Percentiles rank a stretch among this genome's conserved stretches.
These are phyloP conservation scores for Agelaius tricolor DNA, from an alignment of 2,113 vertebrate species.

Conservation along the genomic window DNA sequence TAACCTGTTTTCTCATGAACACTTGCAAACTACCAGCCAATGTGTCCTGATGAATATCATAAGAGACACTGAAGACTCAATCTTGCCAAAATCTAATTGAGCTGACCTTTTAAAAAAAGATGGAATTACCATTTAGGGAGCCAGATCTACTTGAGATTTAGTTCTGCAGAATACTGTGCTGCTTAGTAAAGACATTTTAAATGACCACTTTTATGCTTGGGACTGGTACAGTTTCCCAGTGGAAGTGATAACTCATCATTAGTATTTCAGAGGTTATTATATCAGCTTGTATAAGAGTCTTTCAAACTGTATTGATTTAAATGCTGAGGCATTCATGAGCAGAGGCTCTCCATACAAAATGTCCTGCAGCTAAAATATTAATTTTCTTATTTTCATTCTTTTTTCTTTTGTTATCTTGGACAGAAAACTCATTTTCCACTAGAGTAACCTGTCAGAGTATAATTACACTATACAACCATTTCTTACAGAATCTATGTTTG, in stretches of 20 bases:
- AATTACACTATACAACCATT: background rate
- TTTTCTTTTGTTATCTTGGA: background rate
- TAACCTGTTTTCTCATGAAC: constrained; percentile 69
- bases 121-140: constrained; percentile 64
- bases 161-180: constrained; percentile 44
- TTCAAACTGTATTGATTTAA: constrained; percentile 47
- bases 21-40: constrained; percentile 80
- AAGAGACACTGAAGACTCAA: constrained; percentile 71
- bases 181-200: constrained; percentile 62
- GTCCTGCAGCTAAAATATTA: background rate
- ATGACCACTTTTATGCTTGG: constrained; percentile 31
- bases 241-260: constrained; percentile 51
- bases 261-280: constrained; percentile 46
- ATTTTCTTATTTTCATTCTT: background rate
- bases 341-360: background rate
- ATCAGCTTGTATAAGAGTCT: constrained; percentile 35
- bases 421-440: background rate
- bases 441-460: background rate
- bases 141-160: constrained; percentile 7
- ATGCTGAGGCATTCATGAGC: background rate
- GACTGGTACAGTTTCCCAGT: background rate
- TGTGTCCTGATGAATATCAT: constrained; percentile 70
- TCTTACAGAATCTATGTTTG: background rate
- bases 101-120: constrained; percentile 68
- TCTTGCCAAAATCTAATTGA: constrained; percentile 75